These are phyloP conservation scores for Parasteatoda lunata DNA, from an alignment of 2,888 invertebrate genomes.

Conservation along the genomic window DNA sequence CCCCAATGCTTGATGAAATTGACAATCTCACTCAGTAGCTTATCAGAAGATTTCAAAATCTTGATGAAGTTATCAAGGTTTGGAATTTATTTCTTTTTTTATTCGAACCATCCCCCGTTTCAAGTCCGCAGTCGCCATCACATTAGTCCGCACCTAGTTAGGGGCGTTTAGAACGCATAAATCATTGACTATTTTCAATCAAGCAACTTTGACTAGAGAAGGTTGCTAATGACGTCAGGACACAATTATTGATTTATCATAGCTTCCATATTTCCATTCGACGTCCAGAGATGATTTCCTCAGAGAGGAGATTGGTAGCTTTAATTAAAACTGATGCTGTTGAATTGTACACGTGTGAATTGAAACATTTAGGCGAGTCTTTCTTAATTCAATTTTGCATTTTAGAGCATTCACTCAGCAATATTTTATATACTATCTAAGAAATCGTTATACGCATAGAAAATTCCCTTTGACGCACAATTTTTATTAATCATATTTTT, in stretches of 20 bases:
- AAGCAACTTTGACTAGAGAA: constrained; percentile 51
- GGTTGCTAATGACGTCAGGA: constrained; percentile 63
- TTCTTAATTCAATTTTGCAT: constrained; percentile 13
- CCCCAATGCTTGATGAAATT: constrained; percentile 54
- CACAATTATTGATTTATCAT: constrained; percentile 66
- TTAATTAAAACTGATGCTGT: constrained; percentile 61
- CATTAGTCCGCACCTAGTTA: constrained; percentile 60
- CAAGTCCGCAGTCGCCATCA: constrained; percentile 36
- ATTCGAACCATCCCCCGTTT: neutral
- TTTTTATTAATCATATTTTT: too few relatives aligned
- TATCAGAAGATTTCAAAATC: constrained; percentile 38
- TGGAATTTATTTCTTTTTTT: constrained; percentile 32
- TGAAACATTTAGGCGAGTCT: constrained; percentile 20
- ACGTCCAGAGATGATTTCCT: constrained; percentile 61
- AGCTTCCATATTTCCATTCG: constrained; percentile 46
- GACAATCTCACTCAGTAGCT: constrained; percentile 45
- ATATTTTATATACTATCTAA: too few relatives aligned
- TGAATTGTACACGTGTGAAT: constrained; percentile 39
- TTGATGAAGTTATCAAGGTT: constrained; percentile 61
- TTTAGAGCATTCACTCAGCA: neutral
- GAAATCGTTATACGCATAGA: too few relatives aligned
- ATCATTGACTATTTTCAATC: constrained; percentile 66
- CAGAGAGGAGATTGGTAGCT: constrained; percentile 55
- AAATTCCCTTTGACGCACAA: too few relatives aligned
- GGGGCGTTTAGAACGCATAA: constrained; percentile 43